Evolutionary conservation across 2,113 vertebrate species (phyloP).

Genomic region (Lampris megalopsis): DNA sequence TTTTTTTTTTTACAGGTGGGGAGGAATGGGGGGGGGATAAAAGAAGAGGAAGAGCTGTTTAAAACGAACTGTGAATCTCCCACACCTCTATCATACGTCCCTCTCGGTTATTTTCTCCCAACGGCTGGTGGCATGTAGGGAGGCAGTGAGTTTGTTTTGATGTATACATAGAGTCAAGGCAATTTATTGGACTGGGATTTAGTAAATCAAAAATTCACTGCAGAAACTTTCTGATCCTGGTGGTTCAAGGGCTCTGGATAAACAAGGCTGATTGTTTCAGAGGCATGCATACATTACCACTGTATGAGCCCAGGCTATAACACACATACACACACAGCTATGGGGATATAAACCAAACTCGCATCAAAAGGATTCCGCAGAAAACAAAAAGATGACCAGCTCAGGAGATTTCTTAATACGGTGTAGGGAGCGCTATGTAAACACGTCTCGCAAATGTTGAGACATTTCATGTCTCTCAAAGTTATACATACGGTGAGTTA

Average conservation of each 20-base stretch:
- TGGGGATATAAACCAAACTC: slow-evolving; percentile 51
- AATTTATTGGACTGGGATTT: slow-evolving; percentile 82
- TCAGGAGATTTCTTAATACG: slow-evolving; percentile 52
- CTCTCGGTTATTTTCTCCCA: slow-evolving; percentile 47
- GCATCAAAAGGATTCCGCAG: slow-evolving; percentile 39
- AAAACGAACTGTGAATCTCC: slow-evolving; percentile 66
- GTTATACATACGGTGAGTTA: not conserved
- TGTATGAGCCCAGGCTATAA: slow-evolving; percentile 65
- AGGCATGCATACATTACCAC: slow-evolving; percentile 73
- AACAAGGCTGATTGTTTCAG: slow-evolving; percentile 80
- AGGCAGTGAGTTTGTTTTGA: slow-evolving; percentile 64
- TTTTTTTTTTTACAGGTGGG: slow-evolving; percentile 3
- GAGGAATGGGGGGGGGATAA: slow-evolving; percentile 10
- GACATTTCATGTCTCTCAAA: too few relatives aligned
- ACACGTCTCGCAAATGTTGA: not conserved
- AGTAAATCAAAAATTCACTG: slow-evolving; percentile 76
- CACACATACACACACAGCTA: slow-evolving; percentile 56
- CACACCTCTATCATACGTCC: slow-evolving; percentile 42
- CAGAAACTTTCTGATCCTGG: slow-evolving; percentile 72
- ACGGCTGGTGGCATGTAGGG: slow-evolving; percentile 58
- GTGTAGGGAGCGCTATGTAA: slow-evolving; percentile 17
- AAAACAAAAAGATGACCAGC: slow-evolving; percentile 37
- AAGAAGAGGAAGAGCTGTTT: slow-evolving; percentile 47
- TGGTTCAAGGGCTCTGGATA: slow-evolving; percentile 78
- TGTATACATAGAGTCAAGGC: slow-evolving; percentile 68